Conservation (phyloP, 2,888 invertebrate species). For the Eristalis pertinax region DNA sequence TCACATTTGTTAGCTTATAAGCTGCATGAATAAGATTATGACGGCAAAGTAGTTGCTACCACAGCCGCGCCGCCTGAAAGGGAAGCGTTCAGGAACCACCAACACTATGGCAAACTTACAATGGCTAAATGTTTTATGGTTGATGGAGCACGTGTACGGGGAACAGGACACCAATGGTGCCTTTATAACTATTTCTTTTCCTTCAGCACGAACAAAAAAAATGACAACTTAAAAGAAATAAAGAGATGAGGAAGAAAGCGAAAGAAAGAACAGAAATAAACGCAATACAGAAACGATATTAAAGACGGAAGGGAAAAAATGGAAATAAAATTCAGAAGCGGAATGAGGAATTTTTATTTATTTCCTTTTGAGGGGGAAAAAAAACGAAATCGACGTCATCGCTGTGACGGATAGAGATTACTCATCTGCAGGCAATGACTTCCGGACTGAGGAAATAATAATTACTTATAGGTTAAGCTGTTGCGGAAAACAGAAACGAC, state of each 20-base stretch:
- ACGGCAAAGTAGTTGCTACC: neutral
- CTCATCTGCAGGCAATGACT: neutral
- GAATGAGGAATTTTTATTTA: neutral
- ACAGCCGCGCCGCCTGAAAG: neutral
- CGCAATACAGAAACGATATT: neutral
- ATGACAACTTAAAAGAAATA: neutral
- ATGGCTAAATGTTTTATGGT: conserved; percentile 4
- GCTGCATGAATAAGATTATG: neutral
- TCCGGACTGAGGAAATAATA: neutral
- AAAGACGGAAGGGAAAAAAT: neutral
- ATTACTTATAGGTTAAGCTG: conserved; percentile 10
- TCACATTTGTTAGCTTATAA: neutral
- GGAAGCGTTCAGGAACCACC: neutral
- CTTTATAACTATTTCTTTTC: neutral
- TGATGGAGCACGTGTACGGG: conserved; percentile 11
- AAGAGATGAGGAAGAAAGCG: neutral
- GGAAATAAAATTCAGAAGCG: neutral
- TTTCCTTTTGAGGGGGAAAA: neutral
- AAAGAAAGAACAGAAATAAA: neutral
- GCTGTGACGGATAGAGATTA: neutral
- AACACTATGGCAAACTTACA: neutral
- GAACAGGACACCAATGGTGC: conserved; percentile 18
- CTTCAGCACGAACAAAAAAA: neutral
- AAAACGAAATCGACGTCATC: neutral
- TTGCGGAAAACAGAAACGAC: neutral